Evolutionary conservation across 2,888 invertebrate species (phyloP).

Genomic region (Antitype chi): DNA sequence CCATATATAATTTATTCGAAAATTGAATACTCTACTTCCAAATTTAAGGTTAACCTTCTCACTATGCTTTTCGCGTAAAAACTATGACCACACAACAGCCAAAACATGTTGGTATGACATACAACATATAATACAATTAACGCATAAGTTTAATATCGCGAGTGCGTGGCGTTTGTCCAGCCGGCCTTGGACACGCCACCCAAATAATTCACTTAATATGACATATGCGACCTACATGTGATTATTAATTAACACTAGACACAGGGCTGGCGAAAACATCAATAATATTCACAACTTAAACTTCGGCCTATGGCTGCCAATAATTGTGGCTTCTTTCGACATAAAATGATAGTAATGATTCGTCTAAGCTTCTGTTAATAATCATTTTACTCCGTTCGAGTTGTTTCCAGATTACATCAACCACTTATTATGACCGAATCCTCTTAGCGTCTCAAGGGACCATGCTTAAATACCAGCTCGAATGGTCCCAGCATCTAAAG

Average conservation of each 20-base stretch:
- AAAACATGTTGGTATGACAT: background rate
- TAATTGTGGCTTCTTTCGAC: background rate
- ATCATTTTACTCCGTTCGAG: background rate
- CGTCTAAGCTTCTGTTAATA: background rate
- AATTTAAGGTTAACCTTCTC: background rate
- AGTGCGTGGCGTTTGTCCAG: constrained; percentile 40
- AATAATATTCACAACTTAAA: background rate
- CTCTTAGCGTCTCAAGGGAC: background rate
- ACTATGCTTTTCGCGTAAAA: background rate
- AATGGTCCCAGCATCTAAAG: background rate
- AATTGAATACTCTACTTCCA: background rate
- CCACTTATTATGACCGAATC: background rate
- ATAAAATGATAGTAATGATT: background rate
- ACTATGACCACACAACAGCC: background rate
- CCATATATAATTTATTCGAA: background rate
- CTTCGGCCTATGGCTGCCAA: background rate
- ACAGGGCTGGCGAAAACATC: constrained; percentile 40
- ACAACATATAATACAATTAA: constrained; percentile 48
- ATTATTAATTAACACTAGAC: constrained; percentile 53
- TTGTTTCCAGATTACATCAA: background rate
- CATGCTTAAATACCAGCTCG: background rate
- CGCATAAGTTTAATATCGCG: constrained; percentile 45
- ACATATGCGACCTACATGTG: constrained; percentile 54
- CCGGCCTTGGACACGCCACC: constrained; percentile 57
- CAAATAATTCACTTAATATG: constrained; percentile 60